Evolutionary conservation across 1,140 invertebrate genomes (phyloP), one percentile per base, ranked within the genome.

Genomic region (Harlomillsia oculata): DNA sequence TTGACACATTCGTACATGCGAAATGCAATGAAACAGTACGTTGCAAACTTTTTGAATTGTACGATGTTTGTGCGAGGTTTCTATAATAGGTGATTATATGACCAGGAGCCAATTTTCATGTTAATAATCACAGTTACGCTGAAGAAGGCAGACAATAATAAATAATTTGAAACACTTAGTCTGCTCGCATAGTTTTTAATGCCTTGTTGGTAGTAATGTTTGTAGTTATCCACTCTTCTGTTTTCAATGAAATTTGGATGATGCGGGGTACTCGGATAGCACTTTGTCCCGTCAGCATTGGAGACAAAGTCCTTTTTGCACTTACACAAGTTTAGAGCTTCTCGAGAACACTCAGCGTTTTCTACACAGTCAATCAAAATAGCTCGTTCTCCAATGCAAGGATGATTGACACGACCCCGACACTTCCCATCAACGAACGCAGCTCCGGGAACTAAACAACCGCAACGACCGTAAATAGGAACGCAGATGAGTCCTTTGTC

Each of bases 341-440:
- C 45, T 2, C 34, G 5, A n/a, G 45, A 32, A 20, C 45, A 48
- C 34, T 48, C 34, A 0, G 45, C 45, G n/a, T 48, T 48, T 48
- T 32, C 28, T 9, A 32, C 18, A 32, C 45, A 48, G n/a, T 48
- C 45, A 32, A 30, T 32, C 13, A 13, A 16, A 13, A 13, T 21
- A 5, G 45, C 11, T n/a, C 34, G 11, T 20, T 16, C 28, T 32
- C 45, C 45, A 20, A 48, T 5, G 18, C 45, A 48, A 14, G 45
- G 45, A 16, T 32, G 28, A 20, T 48, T 48, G 28, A 48, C n/a
- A 21, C 18, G 9, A 5, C 28, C 28, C 14, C 45, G 16, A 32
- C 45, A 48, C 21, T 28, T 16, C n/a, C 23, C 45, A 20, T 48
- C 6, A 14, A 32, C 16, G 14, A 32, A 48, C 20, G 21, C 23